These are phyloP conservation scores for Clarias laeviceps DNA, from an alignment of 2,797 vertebrate genomes.

Conservation along the genomic window DNA sequence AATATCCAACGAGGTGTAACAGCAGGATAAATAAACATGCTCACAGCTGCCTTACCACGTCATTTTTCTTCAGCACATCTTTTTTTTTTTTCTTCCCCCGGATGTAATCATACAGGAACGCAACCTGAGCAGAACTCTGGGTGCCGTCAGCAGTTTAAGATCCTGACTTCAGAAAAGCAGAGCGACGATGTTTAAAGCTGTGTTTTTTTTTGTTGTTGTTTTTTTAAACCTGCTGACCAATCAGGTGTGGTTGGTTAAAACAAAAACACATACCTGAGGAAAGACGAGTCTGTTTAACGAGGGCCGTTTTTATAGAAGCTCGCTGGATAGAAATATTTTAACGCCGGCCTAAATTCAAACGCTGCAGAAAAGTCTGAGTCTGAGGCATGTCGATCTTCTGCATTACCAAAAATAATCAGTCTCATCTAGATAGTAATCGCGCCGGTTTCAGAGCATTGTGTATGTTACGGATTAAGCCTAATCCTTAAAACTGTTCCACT, in stretches of 20 bases:
- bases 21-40: no score
- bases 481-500: not conserved
- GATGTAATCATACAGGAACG: not conserved
- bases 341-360: not conserved
- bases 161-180: not conserved
- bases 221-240: not conserved
- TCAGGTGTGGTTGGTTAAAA: not conserved
- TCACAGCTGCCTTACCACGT: not conserved
- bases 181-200: not conserved
- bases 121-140: not conserved
- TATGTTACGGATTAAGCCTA: not conserved
- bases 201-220: not conserved
- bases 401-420: not conserved
- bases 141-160: not conserved
- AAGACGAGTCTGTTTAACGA: not conserved
- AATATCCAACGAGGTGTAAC: not conserved
- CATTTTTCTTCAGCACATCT: not conserved
- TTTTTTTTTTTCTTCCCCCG: not conserved
- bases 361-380: no score
- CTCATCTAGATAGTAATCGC: not conserved
- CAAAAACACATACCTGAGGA: not conserved
- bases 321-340: not conserved
- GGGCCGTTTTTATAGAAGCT: not conserved
- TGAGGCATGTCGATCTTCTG: not conserved
- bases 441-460: not conserved